Percentiles rank a stretch among this genome's conserved stretches.
These are phyloP conservation scores for Gryon sp. DNA, from an alignment of 1,140 invertebrate genomes.

Conservation along the genomic window DNA sequence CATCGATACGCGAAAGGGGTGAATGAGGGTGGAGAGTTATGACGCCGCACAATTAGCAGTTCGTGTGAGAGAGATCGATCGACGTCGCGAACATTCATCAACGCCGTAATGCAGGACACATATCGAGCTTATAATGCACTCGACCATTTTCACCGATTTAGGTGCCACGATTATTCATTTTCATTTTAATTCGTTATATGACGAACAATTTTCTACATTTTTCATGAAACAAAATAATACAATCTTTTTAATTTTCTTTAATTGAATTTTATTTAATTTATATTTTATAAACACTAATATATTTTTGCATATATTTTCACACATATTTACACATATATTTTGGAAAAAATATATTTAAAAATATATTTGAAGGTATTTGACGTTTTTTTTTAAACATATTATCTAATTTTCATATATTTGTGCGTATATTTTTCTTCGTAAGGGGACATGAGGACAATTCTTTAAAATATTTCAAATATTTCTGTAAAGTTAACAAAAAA, in stretches of 20 bases:
- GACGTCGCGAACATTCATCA: conserved; percentile 78
- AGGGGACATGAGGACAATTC: too few species aligned
- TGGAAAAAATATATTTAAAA: too few species aligned
- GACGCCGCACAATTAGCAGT: conserved; percentile 80
- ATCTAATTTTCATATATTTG: too few species aligned
- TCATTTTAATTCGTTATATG: conserved; percentile 53
- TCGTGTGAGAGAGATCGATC: conserved; percentile 80
- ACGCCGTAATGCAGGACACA: conserved; percentile 72
- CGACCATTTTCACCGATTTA: conserved; percentile 72
- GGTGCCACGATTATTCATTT: conserved; percentile 69
- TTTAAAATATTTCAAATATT: too few species aligned
- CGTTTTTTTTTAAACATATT: too few species aligned
- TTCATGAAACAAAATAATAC: too few species aligned
- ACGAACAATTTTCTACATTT: conserved; percentile 9
- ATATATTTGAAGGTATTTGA: too few species aligned
- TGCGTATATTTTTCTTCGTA: too few species aligned
- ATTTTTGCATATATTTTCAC: too few species aligned
- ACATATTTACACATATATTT: too few species aligned
- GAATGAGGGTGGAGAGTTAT: conserved; percentile 75
- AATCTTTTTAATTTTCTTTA: background rate
- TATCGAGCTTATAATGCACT: conserved; percentile 71
- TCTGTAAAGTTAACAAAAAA: too few species aligned
- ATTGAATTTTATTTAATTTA: too few species aligned
- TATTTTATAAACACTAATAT: background rate
- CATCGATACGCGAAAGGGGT: conserved; percentile 61